Percentiles rank a stretch among this genome's conserved stretches.
These are phyloP conservation scores for Amblyopsis hoosieri DNA, from an alignment of 2,797 vertebrate genomes.

Conservation along the genomic window DNA sequence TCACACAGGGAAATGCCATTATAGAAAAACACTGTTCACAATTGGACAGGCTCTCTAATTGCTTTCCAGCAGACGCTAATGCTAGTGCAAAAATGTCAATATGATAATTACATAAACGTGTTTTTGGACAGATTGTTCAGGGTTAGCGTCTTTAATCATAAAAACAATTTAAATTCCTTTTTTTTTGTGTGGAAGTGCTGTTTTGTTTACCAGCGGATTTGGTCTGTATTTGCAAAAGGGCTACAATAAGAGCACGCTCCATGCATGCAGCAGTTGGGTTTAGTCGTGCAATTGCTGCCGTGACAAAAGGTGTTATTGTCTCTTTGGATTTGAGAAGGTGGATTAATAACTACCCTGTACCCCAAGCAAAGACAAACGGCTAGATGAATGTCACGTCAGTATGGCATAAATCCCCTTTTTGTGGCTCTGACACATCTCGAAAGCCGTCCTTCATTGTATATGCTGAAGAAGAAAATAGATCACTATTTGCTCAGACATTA, in stretches of 20 bases:
- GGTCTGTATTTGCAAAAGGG: conserved; percentile 22
- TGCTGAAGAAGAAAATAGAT: conserved; percentile 21
- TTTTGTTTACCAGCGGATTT: conserved; percentile 10
- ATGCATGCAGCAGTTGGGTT: conserved; percentile 15
- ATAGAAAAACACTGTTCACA: conserved; percentile 16
- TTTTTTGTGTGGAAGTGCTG: conserved; percentile 1
- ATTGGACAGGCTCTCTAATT: not conserved
- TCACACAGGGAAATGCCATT: conserved; percentile 25
- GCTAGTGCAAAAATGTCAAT: not conserved
- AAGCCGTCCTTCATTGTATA: conserved; percentile 12
- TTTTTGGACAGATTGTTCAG: too few relatives aligned
- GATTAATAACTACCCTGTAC: conserved; percentile 27
- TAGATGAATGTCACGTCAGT: conserved; percentile 18
- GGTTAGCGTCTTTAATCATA: not conserved
- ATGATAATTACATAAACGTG: not conserved
- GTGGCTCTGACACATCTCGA: conserved; percentile 9
- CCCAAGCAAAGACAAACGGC: conserved; percentile 20
- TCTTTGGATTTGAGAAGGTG: conserved; percentile 23
- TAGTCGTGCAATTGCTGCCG: conserved; percentile 20
- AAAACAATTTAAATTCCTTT: not conserved
- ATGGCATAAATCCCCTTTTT: conserved; percentile 13
- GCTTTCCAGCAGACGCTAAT: not conserved
- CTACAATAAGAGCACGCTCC: conserved; percentile 17
- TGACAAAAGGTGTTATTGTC: conserved; percentile 27
- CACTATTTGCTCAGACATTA: conserved; percentile 30